Percentiles rank a stretch among this genome's conserved stretches.
These are phyloP conservation scores for Lithodes maja DNA, from an alignment of 2,888 invertebrate species.

Conservation along the genomic window DNA sequence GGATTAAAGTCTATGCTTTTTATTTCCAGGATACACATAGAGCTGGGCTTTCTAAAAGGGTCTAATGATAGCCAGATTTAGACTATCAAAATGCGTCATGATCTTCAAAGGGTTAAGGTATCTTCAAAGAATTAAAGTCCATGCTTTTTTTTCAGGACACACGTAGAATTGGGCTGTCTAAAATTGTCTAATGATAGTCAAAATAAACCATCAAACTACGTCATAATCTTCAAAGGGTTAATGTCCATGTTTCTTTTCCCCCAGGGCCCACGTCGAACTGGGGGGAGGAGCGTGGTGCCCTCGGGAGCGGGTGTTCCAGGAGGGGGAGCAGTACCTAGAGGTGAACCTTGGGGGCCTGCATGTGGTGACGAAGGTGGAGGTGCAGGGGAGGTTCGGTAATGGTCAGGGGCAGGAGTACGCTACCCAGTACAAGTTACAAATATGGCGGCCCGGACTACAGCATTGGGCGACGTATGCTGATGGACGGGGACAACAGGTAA, in stretches of 20 bases:
- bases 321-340: constrained; percentile 78
- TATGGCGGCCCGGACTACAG: constrained; percentile 85
- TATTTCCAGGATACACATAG: not conserved
- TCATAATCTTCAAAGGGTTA: no score
- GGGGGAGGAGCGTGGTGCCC: constrained; percentile 98
- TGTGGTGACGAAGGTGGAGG: constrained; percentile 77
- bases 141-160: no score
- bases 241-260: no score
- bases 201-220: no score
- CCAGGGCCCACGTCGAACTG: constrained; percentile 86
- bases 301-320: constrained; percentile 80
- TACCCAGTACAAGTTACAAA: constrained; percentile 88
- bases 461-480: constrained; percentile 87
- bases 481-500: constrained; percentile 62
- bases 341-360: constrained; percentile 86
- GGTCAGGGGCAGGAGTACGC: constrained; percentile 92
- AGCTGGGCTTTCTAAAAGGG: not conserved
- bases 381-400: constrained; percentile 93
- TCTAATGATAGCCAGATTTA: no score
- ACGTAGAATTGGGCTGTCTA: no score
- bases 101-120: no score
- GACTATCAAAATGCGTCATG: no score
- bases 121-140: no score
- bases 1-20: not conserved
- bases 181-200: no score